phyloP scores from a whole-genome alignment of 2,797 vertebrate genomes.

The Leptatherina wallacei region DNA sequence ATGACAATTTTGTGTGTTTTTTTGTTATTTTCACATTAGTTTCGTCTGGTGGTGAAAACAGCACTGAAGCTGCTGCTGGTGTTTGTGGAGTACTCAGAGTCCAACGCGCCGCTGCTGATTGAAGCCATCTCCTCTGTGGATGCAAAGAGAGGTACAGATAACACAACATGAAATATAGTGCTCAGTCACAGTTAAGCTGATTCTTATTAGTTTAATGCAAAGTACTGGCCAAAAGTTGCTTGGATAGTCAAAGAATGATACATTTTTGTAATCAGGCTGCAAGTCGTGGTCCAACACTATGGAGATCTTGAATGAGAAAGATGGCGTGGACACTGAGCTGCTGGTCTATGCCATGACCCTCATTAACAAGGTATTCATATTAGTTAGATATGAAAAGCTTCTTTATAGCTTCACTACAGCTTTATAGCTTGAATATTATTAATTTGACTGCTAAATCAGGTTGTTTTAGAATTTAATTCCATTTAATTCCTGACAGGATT shows the following conservation, averaged over 20 bases:
- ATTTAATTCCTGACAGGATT: neutral
- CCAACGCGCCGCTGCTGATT: slow-evolving; percentile 87
- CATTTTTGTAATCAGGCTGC: slow-evolving; percentile 73
- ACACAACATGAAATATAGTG: neutral
- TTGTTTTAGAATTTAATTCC: neutral
- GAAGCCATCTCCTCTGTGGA: slow-evolving; percentile 87
- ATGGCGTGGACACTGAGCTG: slow-evolving; percentile 94
- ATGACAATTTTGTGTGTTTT: slow-evolving; percentile 3
- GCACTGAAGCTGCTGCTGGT: slow-evolving; percentile 93
- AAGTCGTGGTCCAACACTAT: slow-evolving; percentile 91
- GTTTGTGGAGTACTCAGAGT: slow-evolving; percentile 94
- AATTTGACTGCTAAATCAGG: neutral
- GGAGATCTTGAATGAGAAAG: slow-evolving; percentile 96
- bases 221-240: neutral
- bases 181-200: neutral
- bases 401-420: neutral
- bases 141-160: slow-evolving; percentile 85
- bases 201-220: neutral
- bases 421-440: neutral
- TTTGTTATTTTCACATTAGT: slow-evolving; percentile 75
- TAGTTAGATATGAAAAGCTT: neutral
- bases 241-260: neutral
- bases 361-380: slow-evolving; percentile 90
- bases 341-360: slow-evolving; percentile 95
- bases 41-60: slow-evolving; percentile 94